A percentile compares a stretch with the other conserved stretches of the same genome.
These are phyloP conservation scores for Syrista parreyssii DNA, from an alignment of 2,888 invertebrate genomes.

Conservation along the genomic window DNA sequence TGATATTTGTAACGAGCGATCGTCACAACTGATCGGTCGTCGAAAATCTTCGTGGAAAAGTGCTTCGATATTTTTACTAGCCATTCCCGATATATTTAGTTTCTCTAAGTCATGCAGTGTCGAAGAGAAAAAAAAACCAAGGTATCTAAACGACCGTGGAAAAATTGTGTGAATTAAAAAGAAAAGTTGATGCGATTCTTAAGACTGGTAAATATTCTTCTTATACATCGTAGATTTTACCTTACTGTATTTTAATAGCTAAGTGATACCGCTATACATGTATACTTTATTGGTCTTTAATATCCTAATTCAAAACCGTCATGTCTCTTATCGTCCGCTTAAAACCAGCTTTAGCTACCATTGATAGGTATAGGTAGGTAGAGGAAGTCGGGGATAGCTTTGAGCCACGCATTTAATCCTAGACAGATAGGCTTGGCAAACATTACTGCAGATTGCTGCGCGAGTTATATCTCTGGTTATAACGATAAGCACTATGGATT, in stretches of 20 bases:
- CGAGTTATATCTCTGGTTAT: slow-evolving; percentile 11
- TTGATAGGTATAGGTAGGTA: background rate
- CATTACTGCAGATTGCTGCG: slow-evolving; percentile 18
- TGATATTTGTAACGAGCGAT: background rate
- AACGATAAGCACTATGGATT: background rate
- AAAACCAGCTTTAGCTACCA: background rate
- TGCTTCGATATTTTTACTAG: background rate
- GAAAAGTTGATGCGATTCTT: background rate
- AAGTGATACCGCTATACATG: background rate
- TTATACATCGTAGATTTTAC: background rate
- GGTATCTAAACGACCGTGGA: background rate
- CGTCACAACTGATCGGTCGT: background rate
- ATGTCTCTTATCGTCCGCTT: background rate
- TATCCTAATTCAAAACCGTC: background rate
- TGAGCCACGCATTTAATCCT: slow-evolving; percentile 18
- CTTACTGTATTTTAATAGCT: background rate
- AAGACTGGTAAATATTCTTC: background rate
- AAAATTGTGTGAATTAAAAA: background rate
- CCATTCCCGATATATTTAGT: background rate
- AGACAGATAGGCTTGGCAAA: slow-evolving; percentile 21
- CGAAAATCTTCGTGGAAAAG: background rate
- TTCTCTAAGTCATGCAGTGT: background rate
- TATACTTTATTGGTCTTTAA: background rate
- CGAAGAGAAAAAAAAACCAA: background rate
- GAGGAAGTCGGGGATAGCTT: slow-evolving; percentile 18